phyloP scores from a whole-genome alignment of 2,888 invertebrate genomes.

The Ramazzottius varieornatus region DNA sequence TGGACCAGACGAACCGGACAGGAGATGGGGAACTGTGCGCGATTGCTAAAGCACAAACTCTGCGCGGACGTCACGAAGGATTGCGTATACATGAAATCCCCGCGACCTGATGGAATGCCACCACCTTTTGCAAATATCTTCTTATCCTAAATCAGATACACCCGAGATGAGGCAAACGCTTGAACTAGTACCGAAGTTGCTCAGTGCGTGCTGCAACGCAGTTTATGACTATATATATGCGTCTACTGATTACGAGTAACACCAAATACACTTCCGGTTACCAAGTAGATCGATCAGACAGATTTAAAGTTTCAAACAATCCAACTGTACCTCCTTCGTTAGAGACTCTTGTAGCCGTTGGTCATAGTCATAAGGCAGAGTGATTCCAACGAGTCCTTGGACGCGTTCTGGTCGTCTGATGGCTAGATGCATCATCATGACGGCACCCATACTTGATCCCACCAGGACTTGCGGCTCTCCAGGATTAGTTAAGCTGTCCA shows the following conservation, averaged over 20 bases:
- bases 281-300: background rate
- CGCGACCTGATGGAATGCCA: background rate
- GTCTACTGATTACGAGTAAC: no score
- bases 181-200: no score
- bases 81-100: background rate
- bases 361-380: slow-evolving; percentile 8
- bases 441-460: slow-evolving; percentile 11
- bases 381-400: slow-evolving; percentile 10
- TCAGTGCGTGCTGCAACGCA: background rate
- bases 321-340: background rate
- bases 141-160: background rate
- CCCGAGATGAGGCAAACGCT: no score
- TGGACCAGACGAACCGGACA: slow-evolving; percentile 10
- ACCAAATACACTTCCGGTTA: no score
- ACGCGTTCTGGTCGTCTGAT: slow-evolving; percentile 8
- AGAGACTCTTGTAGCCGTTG: background rate
- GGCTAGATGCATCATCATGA: slow-evolving; percentile 8
- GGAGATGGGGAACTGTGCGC: slow-evolving; percentile 4
- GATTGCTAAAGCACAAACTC: background rate
- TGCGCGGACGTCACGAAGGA: background rate
- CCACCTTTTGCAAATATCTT: background rate
- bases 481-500: slow-evolving; percentile 6
- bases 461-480: slow-evolving; percentile 9
- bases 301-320: background rate
- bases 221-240: background rate